phyloP scores from a whole-genome alignment of 2,797 vertebrate genomes.

The Menidia menidia region DNA sequence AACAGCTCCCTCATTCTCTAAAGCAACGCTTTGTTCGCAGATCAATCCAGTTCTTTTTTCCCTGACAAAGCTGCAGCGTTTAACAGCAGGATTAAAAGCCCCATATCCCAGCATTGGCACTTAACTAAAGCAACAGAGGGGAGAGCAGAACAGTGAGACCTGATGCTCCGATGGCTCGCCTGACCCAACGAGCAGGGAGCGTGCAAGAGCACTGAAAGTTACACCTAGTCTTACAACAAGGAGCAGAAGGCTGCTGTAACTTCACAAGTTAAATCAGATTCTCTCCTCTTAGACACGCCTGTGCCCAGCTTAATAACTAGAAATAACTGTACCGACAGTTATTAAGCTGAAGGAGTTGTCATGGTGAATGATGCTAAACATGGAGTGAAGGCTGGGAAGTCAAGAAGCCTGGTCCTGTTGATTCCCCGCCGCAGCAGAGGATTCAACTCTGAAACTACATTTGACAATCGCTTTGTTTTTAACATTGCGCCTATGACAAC shows the following conservation, averaged over 20 bases:
- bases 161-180: slow-evolving; percentile 61
- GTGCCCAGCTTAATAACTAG: background rate
- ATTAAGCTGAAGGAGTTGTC: too few relatives aligned
- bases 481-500: too few relatives aligned
- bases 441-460: too few relatives aligned
- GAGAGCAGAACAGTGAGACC: slow-evolving; percentile 63
- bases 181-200: slow-evolving; percentile 53
- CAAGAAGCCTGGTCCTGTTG: too few relatives aligned
- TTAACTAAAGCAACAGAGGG: slow-evolving; percentile 81
- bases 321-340: too few relatives aligned
- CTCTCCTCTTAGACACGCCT: background rate
- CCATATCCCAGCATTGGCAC: slow-evolving; percentile 82
- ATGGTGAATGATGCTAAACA: too few relatives aligned
- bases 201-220: slow-evolving; percentile 51
- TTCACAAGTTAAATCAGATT: slow-evolving; percentile 3
- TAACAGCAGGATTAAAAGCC: slow-evolving; percentile 87
- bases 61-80: slow-evolving; percentile 84
- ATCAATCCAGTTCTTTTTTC: slow-evolving; percentile 80
- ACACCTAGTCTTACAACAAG: slow-evolving; percentile 23
- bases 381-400: too few relatives aligned
- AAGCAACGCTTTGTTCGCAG: slow-evolving; percentile 86
- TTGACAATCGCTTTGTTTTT: too few relatives aligned
- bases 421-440: too few relatives aligned
- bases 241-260: too few relatives aligned
- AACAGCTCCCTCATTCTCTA: slow-evolving; percentile 84